These are phyloP conservation scores for Tuberolachnus salignus DNA, from an alignment of 2,888 invertebrate species.

Conservation along the genomic window DNA sequence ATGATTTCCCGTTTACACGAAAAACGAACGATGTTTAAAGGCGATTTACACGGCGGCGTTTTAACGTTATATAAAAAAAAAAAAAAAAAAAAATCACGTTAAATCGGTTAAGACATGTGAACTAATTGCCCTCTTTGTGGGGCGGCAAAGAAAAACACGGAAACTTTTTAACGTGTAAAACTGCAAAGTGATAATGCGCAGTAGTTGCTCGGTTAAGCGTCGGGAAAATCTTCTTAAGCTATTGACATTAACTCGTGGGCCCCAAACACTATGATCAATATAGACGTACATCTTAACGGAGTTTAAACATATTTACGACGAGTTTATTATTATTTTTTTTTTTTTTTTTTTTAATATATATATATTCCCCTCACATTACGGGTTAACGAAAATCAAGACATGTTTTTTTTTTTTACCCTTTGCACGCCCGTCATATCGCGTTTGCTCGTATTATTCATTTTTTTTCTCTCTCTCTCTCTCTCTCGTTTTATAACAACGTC, in stretches of 20 bases:
- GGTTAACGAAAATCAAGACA: too few relatives aligned
- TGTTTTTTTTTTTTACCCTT: too few relatives aligned
- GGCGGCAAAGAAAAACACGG: neutral
- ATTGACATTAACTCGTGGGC: slow-evolving; percentile 13
- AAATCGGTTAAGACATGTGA: neutral
- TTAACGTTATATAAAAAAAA: too few relatives aligned
- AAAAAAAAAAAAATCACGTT: neutral
- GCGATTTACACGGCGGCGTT: neutral
- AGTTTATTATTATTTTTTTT: slow-evolving; percentile 2
- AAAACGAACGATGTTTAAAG: too few relatives aligned
- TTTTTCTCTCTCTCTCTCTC: too few relatives aligned
- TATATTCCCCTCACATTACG: too few relatives aligned
- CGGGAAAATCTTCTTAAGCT: neutral
- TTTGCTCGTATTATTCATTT: too few relatives aligned
- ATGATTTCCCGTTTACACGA: too few relatives aligned
- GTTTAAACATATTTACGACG: neutral
- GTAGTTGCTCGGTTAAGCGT: neutral
- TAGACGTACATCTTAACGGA: neutral
- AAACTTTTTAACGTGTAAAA: neutral
- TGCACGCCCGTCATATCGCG: too few relatives aligned
- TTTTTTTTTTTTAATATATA: too few relatives aligned
- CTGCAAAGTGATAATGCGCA: too few relatives aligned
- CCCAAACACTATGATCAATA: neutral
- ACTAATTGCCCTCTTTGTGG: neutral
- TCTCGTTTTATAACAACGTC: too few relatives aligned